phyloP scores from a whole-genome alignment of 2,888 invertebrate species.

The Hydrotaea diabolus region DNA sequence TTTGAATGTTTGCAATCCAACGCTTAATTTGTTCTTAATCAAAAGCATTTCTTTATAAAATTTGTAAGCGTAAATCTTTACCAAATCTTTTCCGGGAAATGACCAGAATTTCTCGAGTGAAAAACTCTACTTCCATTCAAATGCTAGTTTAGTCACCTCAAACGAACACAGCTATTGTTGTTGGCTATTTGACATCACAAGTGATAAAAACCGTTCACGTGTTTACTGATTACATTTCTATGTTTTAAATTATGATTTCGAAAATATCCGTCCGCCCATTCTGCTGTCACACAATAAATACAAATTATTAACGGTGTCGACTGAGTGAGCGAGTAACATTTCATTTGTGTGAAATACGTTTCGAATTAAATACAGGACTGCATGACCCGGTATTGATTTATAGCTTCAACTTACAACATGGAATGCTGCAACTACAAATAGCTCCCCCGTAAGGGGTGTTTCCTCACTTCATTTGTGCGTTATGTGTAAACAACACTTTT shows the following conservation, averaged over 20 bases:
- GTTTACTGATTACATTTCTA: neutral
- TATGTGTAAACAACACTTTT: constrained; percentile 1
- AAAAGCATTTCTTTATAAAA: no score
- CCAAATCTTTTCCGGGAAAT: no score
- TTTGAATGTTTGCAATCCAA: no score
- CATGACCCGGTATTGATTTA: neutral
- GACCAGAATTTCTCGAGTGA: no score
- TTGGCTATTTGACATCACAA: neutral
- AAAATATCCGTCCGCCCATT: neutral
- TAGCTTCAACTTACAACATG: neutral
- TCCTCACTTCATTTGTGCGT: neutral
- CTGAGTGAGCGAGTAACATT: neutral
- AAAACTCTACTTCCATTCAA: no score
- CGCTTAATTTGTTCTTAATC: no score
- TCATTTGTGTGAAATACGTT: neutral
- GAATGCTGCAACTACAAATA: no score
- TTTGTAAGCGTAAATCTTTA: no score
- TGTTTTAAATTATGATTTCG: neutral
- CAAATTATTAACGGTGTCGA: no score
- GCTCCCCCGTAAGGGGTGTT: neutral
- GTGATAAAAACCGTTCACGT: constrained; percentile 5
- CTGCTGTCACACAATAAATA: no score
- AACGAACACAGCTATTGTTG: neutral
- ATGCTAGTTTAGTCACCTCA: no score
- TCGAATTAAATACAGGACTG: neutral